These are phyloP conservation scores for Podabrus alpinus DNA, from an alignment of 2,888 invertebrate species.

Conservation along the genomic window DNA sequence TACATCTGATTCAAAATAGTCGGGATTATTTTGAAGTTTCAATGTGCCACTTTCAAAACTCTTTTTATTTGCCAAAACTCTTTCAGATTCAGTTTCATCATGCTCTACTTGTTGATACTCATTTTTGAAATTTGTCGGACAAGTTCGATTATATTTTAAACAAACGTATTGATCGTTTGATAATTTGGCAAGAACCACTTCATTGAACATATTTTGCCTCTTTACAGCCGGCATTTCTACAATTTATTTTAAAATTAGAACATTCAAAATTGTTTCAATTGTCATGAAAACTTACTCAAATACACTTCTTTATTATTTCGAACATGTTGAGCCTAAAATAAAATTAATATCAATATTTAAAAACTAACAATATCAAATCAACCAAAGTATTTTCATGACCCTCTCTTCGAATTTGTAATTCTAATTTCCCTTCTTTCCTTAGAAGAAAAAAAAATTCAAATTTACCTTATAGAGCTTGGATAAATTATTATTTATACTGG, in stretches of 20 bases:
- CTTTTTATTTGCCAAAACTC: constrained; percentile 65
- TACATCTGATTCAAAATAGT: constrained; percentile 63
- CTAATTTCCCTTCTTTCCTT: no score
- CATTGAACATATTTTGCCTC: constrained; percentile 46
- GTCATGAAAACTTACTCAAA: constrained; percentile 40
- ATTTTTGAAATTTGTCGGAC: constrained; percentile 64
- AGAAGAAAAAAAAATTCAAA: no score
- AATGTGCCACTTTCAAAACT: constrained; percentile 45
- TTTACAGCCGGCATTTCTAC: constrained; percentile 42
- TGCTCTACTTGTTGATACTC: constrained; percentile 65
- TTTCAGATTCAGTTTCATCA: constrained; percentile 67
- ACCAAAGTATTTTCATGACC: no score
- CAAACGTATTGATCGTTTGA: constrained; percentile 68
- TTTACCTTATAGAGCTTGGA: no score
- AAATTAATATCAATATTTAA: no score
- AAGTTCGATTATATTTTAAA: constrained; percentile 66
- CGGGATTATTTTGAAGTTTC: constrained; percentile 30
- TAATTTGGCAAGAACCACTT: constrained; percentile 66
- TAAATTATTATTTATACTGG: no score
- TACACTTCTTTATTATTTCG: constrained; percentile 41
- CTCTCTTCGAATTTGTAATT: no score
- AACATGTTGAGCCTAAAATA: constrained; percentile 45
- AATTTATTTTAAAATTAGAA: background rate
- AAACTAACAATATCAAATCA: no score
- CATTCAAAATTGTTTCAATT: background rate